Conservation (phyloP, 1,140 invertebrate species). For the Trichomalopsis sarcophagae region DNA sequence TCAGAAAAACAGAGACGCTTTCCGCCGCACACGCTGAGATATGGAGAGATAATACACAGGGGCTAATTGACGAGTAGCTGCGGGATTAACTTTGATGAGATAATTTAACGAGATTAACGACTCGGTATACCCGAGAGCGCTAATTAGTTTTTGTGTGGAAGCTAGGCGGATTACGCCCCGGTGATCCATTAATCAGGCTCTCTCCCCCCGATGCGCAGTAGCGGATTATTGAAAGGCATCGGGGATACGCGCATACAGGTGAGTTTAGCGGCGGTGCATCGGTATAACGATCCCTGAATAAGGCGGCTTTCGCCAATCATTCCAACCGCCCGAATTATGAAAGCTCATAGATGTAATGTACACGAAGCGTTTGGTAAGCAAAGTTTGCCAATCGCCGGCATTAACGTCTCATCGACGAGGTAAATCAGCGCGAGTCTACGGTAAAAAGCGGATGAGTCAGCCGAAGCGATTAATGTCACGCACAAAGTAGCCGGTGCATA, state of each 20-base stretch:
- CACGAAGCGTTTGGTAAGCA: not conserved
- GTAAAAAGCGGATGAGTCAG: conserved; percentile 5
- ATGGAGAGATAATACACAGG: too few species aligned
- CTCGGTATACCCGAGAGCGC: not conserved
- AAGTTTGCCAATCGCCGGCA: conserved; percentile 9
- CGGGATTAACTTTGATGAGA: conserved; percentile 6
- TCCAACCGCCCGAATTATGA: not conserved
- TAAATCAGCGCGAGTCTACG: too few species aligned
- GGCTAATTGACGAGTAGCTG: not conserved
- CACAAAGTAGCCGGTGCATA: not conserved
- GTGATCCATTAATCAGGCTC: not conserved
- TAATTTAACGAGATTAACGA: conserved; percentile 33
- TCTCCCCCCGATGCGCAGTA: too few species aligned
- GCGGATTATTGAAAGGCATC: not conserved
- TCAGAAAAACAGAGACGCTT: not conserved
- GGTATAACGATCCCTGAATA: not conserved
- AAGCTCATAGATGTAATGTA: not conserved
- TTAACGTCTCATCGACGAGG: not conserved
- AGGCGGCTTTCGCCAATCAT: not conserved
- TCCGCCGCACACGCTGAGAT: too few species aligned
- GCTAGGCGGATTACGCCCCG: not conserved
- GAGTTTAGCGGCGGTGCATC: not conserved
- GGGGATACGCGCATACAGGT: not conserved
- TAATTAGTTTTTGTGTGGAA: conserved; percentile 23
- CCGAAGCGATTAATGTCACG: conserved; percentile 6